phyloP scores from a whole-genome alignment of 2,888 invertebrate species.

The Eupithecia exiguata region DNA sequence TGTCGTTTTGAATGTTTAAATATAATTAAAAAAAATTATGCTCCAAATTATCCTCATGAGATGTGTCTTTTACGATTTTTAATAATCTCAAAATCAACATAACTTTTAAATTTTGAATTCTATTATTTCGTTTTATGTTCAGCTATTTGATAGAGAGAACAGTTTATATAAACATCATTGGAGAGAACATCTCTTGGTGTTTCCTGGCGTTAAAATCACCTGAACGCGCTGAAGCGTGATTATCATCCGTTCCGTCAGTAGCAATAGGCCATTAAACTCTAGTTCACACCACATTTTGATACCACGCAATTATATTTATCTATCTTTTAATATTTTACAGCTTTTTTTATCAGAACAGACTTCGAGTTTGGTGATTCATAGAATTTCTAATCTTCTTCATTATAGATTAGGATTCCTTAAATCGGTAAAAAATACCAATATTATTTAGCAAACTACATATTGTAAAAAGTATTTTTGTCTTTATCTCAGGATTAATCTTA shows the following conservation, averaged over 20 bases:
- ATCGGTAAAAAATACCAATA: neutral
- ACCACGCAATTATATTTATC: slow-evolving; percentile 14
- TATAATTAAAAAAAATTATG: neutral
- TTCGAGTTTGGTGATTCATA: neutral
- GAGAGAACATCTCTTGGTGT: neutral
- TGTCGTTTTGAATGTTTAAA: neutral
- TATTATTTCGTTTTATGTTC: neutral
- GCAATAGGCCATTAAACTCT: slow-evolving; percentile 67
- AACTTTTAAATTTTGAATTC: neutral
- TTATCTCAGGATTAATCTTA: neutral
- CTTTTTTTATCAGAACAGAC: neutral
- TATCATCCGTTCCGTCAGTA: slow-evolving; percentile 62
- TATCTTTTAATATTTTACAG: neutral
- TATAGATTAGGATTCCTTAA: neutral
- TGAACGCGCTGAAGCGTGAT: slow-evolving; percentile 62
- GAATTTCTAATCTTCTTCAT: neutral
- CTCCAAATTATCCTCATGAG: neutral
- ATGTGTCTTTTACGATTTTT: too few species aligned
- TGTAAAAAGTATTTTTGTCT: neutral
- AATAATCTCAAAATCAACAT: too few species aligned
- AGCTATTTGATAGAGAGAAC: neutral
- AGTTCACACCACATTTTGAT: slow-evolving; percentile 24
- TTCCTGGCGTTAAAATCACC: slow-evolving; percentile 56
- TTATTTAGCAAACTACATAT: neutral
- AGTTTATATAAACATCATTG: too few species aligned